Base-by-base conservation (phyloP, 2,888 invertebrate genomes). In the Agrochola macilenta region DNA sequence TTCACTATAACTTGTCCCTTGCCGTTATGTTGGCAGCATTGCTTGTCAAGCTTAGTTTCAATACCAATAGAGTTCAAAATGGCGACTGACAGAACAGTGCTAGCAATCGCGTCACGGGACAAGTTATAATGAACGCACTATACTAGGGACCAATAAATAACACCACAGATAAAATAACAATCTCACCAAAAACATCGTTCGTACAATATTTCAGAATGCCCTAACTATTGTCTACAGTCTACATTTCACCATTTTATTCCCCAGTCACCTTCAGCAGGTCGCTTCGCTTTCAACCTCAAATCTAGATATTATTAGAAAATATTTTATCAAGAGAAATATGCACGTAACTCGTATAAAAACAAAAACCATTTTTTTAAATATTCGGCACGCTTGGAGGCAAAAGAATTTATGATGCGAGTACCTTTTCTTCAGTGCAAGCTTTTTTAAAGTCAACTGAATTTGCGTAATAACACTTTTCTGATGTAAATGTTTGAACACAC, bases 321-420 rank as follows among this genome's bases (percentile, higher is more conserved):
- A 78, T 85, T 85, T 82, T 85, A 82, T 82, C 72, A 65, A 77
- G 57, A 83, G 68, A 83, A 79, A 70, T 77, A 65, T 69, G 20
- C 26, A 49, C 26, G 23, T 35, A 61, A 76, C 64, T 75, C 76
- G 76, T 75, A 74, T 74, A 70, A 43, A 72, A 79, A 76, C 68
- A 70, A 72, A 84, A 83, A 79, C 1, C 64, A 49, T 54, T 79
- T 78, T 83, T 76, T 72, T 12, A 72, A 84, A 84, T 82, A 81
- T 76, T 74, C 54, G 63, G 52, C 35, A 39, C 26, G 78, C 60
- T 70, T 60, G 49, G 66, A 23, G 69, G 60, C 57, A n/a, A 14
- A 70, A 78, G 58, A 78, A 78, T 82, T 78, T 82, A 78, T 73
- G 61, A 69, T 69, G 52, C 23, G 61, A 66, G 64, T 14, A 66